Percentiles rank a stretch among this genome's conserved stretches.
Conservation (phyloP, 2,113 vertebrate species). For the Phylloscopus whistleri region DNA sequence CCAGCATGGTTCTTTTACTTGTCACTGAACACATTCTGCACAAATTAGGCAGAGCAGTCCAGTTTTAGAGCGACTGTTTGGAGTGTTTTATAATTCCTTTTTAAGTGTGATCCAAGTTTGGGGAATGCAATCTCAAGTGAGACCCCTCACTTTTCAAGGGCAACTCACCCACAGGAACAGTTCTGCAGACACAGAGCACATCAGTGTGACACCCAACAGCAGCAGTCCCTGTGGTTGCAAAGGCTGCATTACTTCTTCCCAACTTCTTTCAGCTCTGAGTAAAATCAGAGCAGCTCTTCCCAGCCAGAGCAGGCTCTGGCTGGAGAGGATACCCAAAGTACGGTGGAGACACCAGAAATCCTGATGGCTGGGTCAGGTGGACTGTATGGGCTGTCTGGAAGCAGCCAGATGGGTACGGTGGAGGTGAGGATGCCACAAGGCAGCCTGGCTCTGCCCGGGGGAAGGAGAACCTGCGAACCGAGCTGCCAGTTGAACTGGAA, state of each 20-base stretch:
- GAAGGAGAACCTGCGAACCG: constrained; percentile 85
- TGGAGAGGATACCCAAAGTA: constrained; percentile 88
- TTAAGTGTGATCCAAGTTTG: neutral
- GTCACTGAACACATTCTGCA: neutral
- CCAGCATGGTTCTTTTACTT: neutral
- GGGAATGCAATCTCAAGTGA: neutral
- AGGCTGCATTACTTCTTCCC: fast-evolving
- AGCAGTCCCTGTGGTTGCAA: neutral
- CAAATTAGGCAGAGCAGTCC: neutral
- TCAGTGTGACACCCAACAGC: neutral
- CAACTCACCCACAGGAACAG: constrained; percentile 5
- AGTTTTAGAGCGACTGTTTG: neutral
- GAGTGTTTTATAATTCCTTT: neutral
- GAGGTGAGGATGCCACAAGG: constrained; percentile 78
- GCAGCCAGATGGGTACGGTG: constrained; percentile 81
- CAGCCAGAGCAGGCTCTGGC: constrained; percentile 79
- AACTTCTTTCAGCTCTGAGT: constrained; percentile 80
- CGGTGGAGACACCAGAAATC: constrained; percentile 86
- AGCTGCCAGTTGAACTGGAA: constrained; percentile 86
- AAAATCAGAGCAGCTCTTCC: constrained; percentile 88
- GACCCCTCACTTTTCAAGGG: neutral
- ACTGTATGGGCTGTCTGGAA: constrained; percentile 67
- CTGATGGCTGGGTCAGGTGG: constrained; percentile 74
- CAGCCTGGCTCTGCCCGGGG: constrained; percentile 79
- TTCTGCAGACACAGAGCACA: neutral